Evolutionary conservation across 2,888 invertebrate genomes (phyloP), one percentile per base, ranked within the genome.

Genomic region (Bellardia pandia): DNA sequence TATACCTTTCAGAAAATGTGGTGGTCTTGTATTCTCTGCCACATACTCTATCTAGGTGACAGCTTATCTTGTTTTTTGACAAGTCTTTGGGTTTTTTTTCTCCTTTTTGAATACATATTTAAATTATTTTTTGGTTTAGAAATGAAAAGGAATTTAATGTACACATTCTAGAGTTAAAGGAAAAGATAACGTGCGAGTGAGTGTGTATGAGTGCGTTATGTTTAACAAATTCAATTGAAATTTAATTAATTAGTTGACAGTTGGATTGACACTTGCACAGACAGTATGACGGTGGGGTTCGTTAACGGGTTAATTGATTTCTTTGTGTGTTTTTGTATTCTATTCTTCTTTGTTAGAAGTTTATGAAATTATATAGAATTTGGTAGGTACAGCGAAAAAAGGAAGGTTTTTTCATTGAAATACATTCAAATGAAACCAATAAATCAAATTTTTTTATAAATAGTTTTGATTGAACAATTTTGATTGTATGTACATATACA

Each of bases 221-320:
- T 84, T 84, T 89, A 91, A 91, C 90, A 92, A 91, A 90, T 92
- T 92, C 92, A 92, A 92, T 92, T 92, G 92, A 92, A 92, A 92
- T 92, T 92, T 92, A 92, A 92, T 92, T 92, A 92, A 92, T 92
- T 92, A 92, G 92, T 91, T 92, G 92, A 92, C 92, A 92, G 92
- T 91, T 89, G 90, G 92, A 91, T 91, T 92, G 92, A 92, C 92
- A 83, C 80, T 82, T 79, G 71, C 81, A 58, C 64, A 56, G 85
- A 58, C 64, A 56, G 85, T 42, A 74, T 72, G 76, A 69, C 33
- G 11, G 51, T n/a, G 6, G 75, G 40, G 62, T 56, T 51, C 72
- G 75, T 79, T 71, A 78, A 85, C 66, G 74, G 85, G 81, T 82
- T 87, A 78, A 82, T 75, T 75, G 81, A 74, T 71, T 81, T 82